These are phyloP conservation scores for Gnathonemus longibarbis DNA, from an alignment of 2,113 vertebrate species.

Conservation along the genomic window DNA sequence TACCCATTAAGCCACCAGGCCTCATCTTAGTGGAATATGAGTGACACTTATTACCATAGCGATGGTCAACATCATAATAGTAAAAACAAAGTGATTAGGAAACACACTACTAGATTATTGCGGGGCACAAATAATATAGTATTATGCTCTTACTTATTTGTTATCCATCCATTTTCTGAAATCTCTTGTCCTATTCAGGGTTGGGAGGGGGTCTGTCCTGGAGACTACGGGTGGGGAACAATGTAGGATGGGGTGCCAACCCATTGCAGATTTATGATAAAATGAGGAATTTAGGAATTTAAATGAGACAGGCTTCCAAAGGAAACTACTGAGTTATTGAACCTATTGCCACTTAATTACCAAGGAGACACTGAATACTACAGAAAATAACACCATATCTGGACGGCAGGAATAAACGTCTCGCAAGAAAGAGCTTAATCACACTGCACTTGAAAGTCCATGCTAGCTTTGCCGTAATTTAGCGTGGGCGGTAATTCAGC, in stretches of 20 bases:
- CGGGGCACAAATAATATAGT: not conserved
- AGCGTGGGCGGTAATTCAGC: not conserved
- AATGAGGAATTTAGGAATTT: not conserved
- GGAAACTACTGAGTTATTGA: not conserved
- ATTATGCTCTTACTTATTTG: not conserved
- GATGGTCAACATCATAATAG: not conserved
- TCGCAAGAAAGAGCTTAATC: not conserved
- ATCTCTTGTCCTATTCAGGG: too few species aligned
- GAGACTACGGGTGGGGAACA: too few species aligned
- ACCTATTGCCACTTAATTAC: not conserved
- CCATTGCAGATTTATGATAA: not conserved
- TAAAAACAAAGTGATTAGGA: not conserved
- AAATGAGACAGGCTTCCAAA: not conserved
- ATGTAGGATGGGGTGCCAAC: too few species aligned
- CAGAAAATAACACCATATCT: not conserved
- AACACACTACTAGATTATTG: not conserved
- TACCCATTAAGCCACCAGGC: not conserved
- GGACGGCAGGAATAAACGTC: not conserved
- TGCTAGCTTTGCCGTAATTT: not conserved
- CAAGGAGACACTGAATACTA: not conserved
- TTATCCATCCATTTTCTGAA: not conserved
- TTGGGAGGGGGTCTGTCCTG: too few species aligned
- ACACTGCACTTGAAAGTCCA: not conserved
- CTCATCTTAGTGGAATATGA: not conserved
- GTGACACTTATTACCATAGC: not conserved